Percentiles rank a stretch among this genome's conserved stretches.
Evolutionary conservation across 2,113 vertebrate species (phyloP).

Genomic region (Eublepharis macularius): DNA sequence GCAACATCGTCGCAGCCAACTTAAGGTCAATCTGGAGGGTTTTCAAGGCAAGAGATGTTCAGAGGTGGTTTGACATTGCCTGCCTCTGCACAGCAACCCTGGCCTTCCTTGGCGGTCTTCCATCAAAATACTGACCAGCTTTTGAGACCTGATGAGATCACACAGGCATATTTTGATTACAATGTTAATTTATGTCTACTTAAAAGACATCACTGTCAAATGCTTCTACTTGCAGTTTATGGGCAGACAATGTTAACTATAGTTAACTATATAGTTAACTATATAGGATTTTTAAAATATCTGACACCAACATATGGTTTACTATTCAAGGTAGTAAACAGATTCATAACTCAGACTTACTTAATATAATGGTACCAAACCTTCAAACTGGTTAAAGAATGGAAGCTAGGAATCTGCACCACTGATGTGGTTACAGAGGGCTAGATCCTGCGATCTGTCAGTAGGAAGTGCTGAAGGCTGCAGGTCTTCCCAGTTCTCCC

Average conservation of each 20-base stretch:
- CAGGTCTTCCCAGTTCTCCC: no score
- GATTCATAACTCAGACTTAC: not conserved
- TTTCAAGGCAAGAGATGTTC: no score
- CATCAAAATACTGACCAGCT: no score
- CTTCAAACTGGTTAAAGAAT: not conserved
- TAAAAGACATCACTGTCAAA: not conserved
- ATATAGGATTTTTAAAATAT: not conserved
- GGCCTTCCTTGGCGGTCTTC: no score
- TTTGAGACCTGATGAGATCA: no score
- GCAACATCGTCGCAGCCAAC: no score
- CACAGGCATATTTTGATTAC: not conserved
- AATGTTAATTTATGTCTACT: not conserved
- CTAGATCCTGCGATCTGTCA: no score
- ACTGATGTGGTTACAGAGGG: not conserved
- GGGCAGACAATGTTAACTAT: not conserved
- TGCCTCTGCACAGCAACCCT: no score
- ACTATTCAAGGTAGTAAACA: not conserved
- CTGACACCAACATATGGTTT: not conserved
- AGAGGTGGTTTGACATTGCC: no score
- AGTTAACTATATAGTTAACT: not conserved
- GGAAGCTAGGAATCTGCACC: not conserved
- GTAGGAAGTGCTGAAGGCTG: no score
- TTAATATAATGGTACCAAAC: no score
- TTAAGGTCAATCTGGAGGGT: no score
- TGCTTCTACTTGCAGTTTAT: not conserved